phyloP scores from a whole-genome alignment of 2,113 vertebrate species.

The Hepsetus odoe region DNA sequence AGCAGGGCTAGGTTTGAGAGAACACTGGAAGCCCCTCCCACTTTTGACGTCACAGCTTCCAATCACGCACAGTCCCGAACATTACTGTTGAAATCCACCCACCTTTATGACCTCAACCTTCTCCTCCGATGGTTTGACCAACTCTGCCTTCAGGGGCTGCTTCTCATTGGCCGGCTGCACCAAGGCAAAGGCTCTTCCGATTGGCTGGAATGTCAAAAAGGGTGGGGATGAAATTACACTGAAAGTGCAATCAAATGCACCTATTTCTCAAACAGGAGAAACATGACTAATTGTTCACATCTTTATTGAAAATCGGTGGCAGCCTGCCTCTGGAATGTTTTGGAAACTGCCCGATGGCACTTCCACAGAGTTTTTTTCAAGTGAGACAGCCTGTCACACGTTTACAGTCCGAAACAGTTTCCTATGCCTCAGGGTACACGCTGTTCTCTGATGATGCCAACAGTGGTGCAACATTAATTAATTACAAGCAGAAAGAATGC shows the following conservation, averaged over 20 bases:
- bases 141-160: constrained; percentile 74
- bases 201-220: constrained; percentile 70
- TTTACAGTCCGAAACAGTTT: neutral
- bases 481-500: neutral
- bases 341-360: neutral
- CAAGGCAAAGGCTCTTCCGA: constrained; percentile 84
- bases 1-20: neutral
- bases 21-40: neutral
- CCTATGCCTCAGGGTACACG: neutral
- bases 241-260: constrained; percentile 12
- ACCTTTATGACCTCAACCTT: constrained; percentile 94
- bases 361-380: neutral
- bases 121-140: constrained; percentile 83
- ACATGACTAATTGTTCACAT: neutral
- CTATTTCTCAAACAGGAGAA: neutral
- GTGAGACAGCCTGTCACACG: neutral
- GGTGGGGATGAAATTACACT: neutral
- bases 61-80: neutral
- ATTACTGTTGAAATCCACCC: constrained; percentile 32
- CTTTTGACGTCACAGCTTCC: constrained; percentile 2
- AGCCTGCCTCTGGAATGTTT: neutral
- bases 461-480: neutral
- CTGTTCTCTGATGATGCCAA: neutral
- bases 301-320: neutral
- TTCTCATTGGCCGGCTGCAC: constrained; percentile 75